phyloP scores from a whole-genome alignment of 2,797 vertebrate genomes.

The Onychomys leucogaster region DNA sequence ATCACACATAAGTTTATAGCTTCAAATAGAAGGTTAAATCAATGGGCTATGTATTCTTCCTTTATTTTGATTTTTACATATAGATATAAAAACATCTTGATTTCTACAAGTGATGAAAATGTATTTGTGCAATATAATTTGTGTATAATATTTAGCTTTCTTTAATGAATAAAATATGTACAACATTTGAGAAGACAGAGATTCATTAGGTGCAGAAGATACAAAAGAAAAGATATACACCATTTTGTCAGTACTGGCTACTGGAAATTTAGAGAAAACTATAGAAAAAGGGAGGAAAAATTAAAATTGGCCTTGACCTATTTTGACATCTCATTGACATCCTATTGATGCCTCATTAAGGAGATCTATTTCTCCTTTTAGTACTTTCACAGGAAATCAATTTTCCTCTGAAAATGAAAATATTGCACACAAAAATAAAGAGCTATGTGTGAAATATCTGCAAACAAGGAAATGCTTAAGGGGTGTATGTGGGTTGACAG shows the following conservation, averaged over 20 bases:
- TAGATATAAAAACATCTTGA: neutral
- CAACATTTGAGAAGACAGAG: neutral
- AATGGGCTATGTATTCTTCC: neutral
- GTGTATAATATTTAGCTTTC: neutral
- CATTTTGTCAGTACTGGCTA: neutral
- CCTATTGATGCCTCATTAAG: constrained; percentile 19
- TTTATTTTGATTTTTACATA: neutral
- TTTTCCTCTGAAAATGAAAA: constrained; percentile 10
- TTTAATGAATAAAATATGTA: neutral
- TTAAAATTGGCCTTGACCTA: neutral
- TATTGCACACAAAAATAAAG: constrained; percentile 47
- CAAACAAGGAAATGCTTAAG: constrained; percentile 53
- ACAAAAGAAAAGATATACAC: neutral
- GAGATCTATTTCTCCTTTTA: constrained; percentile 39
- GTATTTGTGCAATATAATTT: neutral
- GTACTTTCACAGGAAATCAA: constrained; percentile 55
- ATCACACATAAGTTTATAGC: neutral
- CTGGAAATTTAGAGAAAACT: constrained; percentile 24
- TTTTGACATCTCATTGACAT: constrained; percentile 35
- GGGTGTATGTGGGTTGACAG: neutral
- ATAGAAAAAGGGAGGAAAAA: neutral
- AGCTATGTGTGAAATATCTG: constrained; percentile 12
- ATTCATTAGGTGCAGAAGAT: neutral
- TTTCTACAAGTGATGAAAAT: neutral
- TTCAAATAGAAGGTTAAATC: neutral